A percentile compares a stretch with the other conserved stretches of the same genome.
These are phyloP conservation scores for Lepidocyrtinus sp. DNA, from an alignment of 2,888 invertebrate genomes.

Conservation along the genomic window DNA sequence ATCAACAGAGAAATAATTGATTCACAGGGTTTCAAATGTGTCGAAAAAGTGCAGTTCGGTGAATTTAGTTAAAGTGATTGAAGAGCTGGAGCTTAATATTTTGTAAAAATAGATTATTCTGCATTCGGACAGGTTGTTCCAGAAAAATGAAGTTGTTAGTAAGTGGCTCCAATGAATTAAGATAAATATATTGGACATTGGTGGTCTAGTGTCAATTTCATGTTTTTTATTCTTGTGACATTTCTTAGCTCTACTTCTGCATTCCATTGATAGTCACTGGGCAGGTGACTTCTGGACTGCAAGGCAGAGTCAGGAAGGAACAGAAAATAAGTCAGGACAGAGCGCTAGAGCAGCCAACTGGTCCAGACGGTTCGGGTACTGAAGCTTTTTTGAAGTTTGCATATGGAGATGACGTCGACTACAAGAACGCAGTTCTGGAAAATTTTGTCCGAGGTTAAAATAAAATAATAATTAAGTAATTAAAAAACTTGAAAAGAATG, in stretches of 20 bases:
- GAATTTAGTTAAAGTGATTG: too few species aligned
- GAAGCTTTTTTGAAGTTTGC: conserved; percentile 29
- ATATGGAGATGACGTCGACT: conserved; percentile 26
- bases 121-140: background rate
- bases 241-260: conserved; percentile 44
- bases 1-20: background rate
- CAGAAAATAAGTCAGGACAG: background rate
- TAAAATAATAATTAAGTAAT: background rate
- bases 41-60: background rate
- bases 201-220: background rate
- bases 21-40: background rate
- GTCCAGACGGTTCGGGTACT: conserved; percentile 23
- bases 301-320: background rate
- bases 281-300: conserved; percentile 16
- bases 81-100: background rate
- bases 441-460: conserved; percentile 29
- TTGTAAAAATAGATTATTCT: background rate
- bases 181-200: background rate
- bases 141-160: conserved; percentile 42
- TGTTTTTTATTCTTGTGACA: conserved; percentile 14
- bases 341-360: background rate
- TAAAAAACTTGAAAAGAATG: background rate
- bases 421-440: background rate
- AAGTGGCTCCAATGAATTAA: conserved; percentile 29
- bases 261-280: conserved; percentile 43